Conservation (phyloP, 2,797 vertebrate genomes). For the Coendou prehensilis region DNA sequence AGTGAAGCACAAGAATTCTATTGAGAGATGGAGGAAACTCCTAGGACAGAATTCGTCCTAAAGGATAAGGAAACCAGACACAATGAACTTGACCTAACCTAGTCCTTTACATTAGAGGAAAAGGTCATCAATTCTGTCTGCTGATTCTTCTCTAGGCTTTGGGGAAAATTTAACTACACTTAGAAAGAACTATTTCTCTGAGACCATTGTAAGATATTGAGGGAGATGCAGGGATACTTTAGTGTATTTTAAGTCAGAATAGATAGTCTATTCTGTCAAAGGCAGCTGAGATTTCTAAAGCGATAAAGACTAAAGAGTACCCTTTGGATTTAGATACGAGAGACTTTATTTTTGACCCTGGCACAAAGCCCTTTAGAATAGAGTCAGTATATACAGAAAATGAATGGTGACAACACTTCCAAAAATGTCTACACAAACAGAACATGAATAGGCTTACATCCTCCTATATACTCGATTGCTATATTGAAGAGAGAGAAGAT, state of each 20-base stretch:
- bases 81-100: neutral
- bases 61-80: neutral
- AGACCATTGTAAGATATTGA: neutral
- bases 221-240: neutral
- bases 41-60: neutral
- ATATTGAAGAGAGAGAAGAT: neutral
- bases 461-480: neutral
- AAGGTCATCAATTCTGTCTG: neutral
- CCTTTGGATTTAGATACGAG: neutral
- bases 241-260: slow-evolving; percentile 42
- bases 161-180: slow-evolving; percentile 7
- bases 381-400: neutral
- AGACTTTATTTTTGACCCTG: slow-evolving; percentile 3
- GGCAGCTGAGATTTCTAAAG: slow-evolving; percentile 19
- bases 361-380: neutral
- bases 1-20: neutral
- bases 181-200: slow-evolving; percentile 20
- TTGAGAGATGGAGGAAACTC: neutral
- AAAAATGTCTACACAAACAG: neutral
- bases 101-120: slow-evolving; percentile 9
- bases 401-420: neutral
- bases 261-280: slow-evolving; percentile 32
- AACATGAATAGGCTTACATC: neutral
- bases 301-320: neutral
- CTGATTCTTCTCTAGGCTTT: neutral